phyloP scores from a whole-genome alignment of 2,797 vertebrate genomes.

The Melanotaenia maccullochi region DNA sequence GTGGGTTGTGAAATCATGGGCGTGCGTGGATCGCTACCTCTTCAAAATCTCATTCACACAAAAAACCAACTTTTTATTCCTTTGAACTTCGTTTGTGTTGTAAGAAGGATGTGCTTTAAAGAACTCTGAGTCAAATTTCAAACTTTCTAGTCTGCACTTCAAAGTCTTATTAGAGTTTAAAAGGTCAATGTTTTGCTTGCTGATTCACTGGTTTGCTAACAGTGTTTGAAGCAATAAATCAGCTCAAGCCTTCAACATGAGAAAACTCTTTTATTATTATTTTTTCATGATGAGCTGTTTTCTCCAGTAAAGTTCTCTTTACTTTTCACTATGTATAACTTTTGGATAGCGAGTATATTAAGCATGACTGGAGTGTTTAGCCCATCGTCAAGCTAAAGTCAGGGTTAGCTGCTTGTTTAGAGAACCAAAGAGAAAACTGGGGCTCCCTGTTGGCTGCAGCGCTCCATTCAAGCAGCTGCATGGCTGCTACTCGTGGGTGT shows the following conservation, averaged over 20 bases:
- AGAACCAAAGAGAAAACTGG: conserved; percentile 16
- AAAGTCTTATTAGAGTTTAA: conserved; percentile 7
- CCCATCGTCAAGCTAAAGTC: conserved; percentile 50
- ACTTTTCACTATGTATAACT: conserved; percentile 36
- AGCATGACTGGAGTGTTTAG: conserved; percentile 27
- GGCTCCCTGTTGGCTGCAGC: conserved; percentile 36
- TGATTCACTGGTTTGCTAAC: conserved; percentile 1
- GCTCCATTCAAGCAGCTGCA: conserved; percentile 29
- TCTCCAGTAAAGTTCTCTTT: background rate
- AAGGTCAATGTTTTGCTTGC: conserved; percentile 5
- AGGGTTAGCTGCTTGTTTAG: conserved; percentile 50
- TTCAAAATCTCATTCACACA: conserved; percentile 8
- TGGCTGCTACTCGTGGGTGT: conserved; percentile 56
- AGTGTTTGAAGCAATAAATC: background rate
- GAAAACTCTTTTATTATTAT: background rate
- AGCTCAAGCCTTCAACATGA: background rate
- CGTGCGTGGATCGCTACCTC: conserved; percentile 28
- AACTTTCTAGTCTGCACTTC: conserved; percentile 25
- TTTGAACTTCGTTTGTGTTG: conserved; percentile 30
- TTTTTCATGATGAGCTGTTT: background rate
- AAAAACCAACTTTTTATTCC: conserved; percentile 3
- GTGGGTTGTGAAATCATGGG: conserved; percentile 51
- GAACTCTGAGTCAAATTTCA: conserved; percentile 36
- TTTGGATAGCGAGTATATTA: conserved; percentile 13
- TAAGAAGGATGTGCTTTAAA: conserved; percentile 28